Evolutionary conservation across 2,888 invertebrate genomes (phyloP), one percentile per base, ranked within the genome.

Genomic region (Calameuta idolon): DNA sequence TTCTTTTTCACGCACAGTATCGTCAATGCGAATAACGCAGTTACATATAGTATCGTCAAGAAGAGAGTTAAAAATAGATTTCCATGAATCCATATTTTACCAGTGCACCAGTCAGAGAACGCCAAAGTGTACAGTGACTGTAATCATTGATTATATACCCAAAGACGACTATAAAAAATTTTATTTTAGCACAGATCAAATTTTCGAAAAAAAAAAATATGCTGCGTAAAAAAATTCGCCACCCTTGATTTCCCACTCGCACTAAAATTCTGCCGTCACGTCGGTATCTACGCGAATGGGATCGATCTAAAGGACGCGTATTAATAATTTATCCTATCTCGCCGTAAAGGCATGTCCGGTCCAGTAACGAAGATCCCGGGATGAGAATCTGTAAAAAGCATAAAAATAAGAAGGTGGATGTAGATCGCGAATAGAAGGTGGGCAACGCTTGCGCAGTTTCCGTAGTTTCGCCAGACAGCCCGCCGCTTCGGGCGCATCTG

Each of bases 391-490:
- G 9, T 55, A 55, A 23, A 55, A 55, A 23, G 23, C 23, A 55
- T 55, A 55, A 55, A 55, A 55, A 23, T 23, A 55, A 9, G 55
- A 55, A 55, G 55, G 55, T 23, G 55, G 55, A 55, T 55, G 55
- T 55, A 55, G 55, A 55, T 55, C 23, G 23, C 23, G 55, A 55
- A 55, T 55, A 55, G 55, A 31, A 71, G 31, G 71, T 71, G 71
- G 34, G 83, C 79, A 81, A 87, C 90, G 90, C 90, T 83, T 90
- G 90, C 90, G 90, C 90, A 89, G 81, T 85, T 79, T 75, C 76
- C 75, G 81, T 83, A 80, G 78, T 80, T 76, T 84, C 83, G 84
- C 82, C 86, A 87, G 88, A 88, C 87, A 89, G 87, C 87, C 86
- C 87, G 88, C 87, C 87, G 87, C 85, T 87, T 84, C 86, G 83